These are phyloP conservation scores for Pseudomyrmex dendroicus DNA, from an alignment of 1,140 invertebrate genomes.

Conservation along the genomic window DNA sequence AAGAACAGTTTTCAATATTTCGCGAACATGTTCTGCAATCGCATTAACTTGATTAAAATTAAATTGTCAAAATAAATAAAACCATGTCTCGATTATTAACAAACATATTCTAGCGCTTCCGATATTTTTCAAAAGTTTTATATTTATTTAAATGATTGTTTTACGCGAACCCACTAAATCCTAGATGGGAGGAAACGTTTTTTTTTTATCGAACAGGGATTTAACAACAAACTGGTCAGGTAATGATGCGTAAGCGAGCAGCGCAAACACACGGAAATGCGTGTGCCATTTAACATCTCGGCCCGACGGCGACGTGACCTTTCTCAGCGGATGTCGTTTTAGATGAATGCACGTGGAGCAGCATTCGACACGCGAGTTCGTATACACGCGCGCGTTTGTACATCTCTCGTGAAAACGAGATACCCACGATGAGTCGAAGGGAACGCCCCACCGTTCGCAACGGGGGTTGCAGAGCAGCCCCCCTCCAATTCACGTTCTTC, in stretches of 20 bases:
- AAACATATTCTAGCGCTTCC: too few relatives aligned
- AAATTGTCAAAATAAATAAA: too few relatives aligned
- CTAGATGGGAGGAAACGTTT: neutral
- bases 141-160: neutral
- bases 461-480: conserved; percentile 61
- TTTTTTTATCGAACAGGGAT: conserved; percentile 32
- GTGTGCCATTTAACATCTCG: conserved; percentile 65
- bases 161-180: neutral
- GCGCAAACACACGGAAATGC: conserved; percentile 71
- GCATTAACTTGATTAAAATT: too few relatives aligned
- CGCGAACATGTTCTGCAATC: neutral
- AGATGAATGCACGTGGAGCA: conserved; percentile 46
- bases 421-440: conserved; percentile 64
- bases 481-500: conserved; percentile 66
- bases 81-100: too few relatives aligned
- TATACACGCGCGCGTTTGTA: conserved; percentile 48
- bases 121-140: too few relatives aligned
- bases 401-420: conserved; percentile 70
- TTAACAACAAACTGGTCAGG: conserved; percentile 69
- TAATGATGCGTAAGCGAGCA: conserved; percentile 75
- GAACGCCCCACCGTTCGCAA: conserved; percentile 77
- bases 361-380: conserved; percentile 44
- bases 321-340: conserved; percentile 64
- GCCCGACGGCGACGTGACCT: conserved; percentile 51
- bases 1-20: neutral